Evolutionary conservation across 92 coral and sea anemone genomes (phyloP), one percentile per base, ranked within the genome.

Genomic region (Desmophyllum pertusum): DNA sequence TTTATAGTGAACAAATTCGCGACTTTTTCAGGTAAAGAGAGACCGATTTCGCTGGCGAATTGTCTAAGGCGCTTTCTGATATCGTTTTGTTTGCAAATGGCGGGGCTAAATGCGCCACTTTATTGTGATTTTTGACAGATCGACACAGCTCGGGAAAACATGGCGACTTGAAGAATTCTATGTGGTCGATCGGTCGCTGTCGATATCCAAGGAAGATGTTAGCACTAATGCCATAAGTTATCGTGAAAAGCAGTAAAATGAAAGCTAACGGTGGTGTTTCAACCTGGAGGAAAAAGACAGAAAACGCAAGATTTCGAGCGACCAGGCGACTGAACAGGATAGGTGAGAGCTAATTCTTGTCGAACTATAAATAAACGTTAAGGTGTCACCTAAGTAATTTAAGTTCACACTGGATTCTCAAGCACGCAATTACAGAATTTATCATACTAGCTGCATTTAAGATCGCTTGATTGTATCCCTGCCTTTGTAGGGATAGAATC

Each of bases 111-210:
- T 69, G 31, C 63, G 31, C 43, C 43, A 39, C 50, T 10, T 23
- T 67, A 38, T 80, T 80, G 76, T 80, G 55, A 37, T 80, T 79
- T 65, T 80, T 62, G 84, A 80, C 84, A 80, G 76, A 79, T 69
- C 76, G 76, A 51, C 67, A 15, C 52, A 43, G 84, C 77, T 80
- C 39, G 39, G 37, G 48, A 67, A 67, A 69, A 57, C 81, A 80
- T 80, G 84, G 84, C 84, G 84, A 80, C 84, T 14, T 80, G 77
- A 69, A 48, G 76, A 80, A 80, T 80, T 68, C 84, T 68, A 76
- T 68, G 43, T 35, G 33, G 45, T 33, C 42, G 25, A 21, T 67
- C 30, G 67, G 6, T 36, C 46, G 61, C 10, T 50, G 84, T 80
- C 35, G 25, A 51, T 33, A 23, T 29, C 65, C 18, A 23, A 36